Conservation (phyloP, 2,113 vertebrate genomes). For the Ammodytes dubius region DNA sequence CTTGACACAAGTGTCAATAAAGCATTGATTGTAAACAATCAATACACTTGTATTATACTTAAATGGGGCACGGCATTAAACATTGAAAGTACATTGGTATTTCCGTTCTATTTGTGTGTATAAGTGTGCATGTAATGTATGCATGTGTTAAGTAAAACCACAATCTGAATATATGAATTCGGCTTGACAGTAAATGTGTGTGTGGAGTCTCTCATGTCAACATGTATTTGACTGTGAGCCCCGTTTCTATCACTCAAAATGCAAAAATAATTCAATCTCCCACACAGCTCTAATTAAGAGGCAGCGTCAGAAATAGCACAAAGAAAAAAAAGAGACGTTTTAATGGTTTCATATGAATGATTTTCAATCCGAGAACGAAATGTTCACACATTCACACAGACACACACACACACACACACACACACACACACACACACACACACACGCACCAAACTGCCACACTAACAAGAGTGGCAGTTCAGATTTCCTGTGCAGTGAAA, state of each 20-base stretch:
- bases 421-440: neutral
- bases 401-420: neutral
- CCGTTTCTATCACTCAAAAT: constrained; percentile 44
- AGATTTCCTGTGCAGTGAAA: neutral
- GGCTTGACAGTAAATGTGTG: constrained; percentile 8
- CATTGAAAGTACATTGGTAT: neutral
- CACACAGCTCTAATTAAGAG: constrained; percentile 51
- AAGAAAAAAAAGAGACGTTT: constrained; percentile 50
- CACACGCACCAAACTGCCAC: neutral
- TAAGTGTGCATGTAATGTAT: neutral
- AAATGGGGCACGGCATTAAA: neutral
- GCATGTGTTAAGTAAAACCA: neutral
- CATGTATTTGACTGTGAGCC: constrained; percentile 26
- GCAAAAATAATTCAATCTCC: constrained; percentile 56
- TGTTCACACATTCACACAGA: neutral
- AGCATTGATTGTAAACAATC: neutral
- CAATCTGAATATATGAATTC: neutral
- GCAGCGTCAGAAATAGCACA: constrained; percentile 33
- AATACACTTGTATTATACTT: neutral
- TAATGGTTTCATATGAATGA: constrained; percentile 24
- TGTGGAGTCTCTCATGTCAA: constrained; percentile 14
- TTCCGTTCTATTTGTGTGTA: neutral
- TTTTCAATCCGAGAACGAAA: constrained; percentile 2
- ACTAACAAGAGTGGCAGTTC: neutral
- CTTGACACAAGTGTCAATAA: neutral